Base-by-base conservation (phyloP, 2,113 vertebrate species). In the Centropus unirufus region DNA sequence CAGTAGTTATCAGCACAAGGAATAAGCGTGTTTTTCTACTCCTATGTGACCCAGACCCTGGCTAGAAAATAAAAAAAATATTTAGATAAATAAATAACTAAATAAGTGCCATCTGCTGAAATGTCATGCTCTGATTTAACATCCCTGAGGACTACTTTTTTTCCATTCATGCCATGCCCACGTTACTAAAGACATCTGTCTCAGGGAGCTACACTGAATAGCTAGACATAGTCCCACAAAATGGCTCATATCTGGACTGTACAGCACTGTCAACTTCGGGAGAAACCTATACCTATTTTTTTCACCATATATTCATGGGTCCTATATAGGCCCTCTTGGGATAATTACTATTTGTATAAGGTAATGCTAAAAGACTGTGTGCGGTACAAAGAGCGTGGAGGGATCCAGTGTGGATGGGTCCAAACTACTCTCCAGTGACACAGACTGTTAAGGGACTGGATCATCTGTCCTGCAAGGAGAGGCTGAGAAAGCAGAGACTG, bases 41-140 rank as follows among this genome's bases (percentile, higher is more conserved):
- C 22, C 23, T 82, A 18, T 46, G 12, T 58, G 74, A 85, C 70
- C 74, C 22, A 57, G 61, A 89, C 42, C 18, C 82, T 14, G 6
- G 27, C 36, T 85, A 64, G 58, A 58, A 96, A 89, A 47, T 18
- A 19, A 47, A 47, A 47, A 47, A 47, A 47, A 36, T 36, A 36
- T 8, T 36, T 36, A 36, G 36, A 36, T 36, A 36, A 36, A 36
- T 36, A 36, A 36, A 36, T 36, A 36, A 36, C 36, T 36, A 36
- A 47, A 91, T 23, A 93, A 27, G 32, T 62, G 75, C 36, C 75
- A 67, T 90, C 85, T 88, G 88, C 72, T 74, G 51, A 92, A 90
- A 95, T 79, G 67, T 88, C 24, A 1, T 55, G 46, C 63, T 93
- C 90, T 86, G 59, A 90, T 72, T 89, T 74, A 90, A 66, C 40